Conservation (phyloP, 1,140 invertebrate genomes). For the Diabrotica undecimpunctata region DNA sequence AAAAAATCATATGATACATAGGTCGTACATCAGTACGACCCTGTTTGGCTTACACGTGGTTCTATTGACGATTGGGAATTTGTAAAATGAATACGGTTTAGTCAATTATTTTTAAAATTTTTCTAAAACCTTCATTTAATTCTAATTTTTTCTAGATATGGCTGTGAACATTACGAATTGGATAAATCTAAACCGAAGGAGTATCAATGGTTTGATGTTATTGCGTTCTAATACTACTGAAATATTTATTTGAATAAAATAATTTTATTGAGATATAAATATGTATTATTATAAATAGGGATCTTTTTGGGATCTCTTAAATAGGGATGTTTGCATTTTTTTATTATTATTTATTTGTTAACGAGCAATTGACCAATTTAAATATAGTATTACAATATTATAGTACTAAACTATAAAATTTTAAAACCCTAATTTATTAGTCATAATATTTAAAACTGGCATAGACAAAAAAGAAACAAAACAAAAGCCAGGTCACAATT, state of each 20-base stretch:
- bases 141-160: too few species aligned
- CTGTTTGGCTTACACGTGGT: too few species aligned
- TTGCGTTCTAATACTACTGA: constrained; percentile 39
- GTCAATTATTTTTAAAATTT: too few species aligned
- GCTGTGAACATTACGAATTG: constrained; percentile 54
- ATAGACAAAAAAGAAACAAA: too few species aligned
- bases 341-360: not conserved
- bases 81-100: too few species aligned
- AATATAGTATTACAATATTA: too few species aligned
- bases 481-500: too few species aligned
- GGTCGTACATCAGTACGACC: too few species aligned
- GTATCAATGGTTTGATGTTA: constrained; percentile 61
- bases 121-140: too few species aligned
- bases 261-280: not conserved
- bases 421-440: not conserved
- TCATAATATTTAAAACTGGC: not conserved
- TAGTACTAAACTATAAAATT: not conserved
- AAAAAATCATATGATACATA: too few species aligned
- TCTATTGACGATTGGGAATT: too few species aligned
- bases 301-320: not conserved
- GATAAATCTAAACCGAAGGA: constrained; percentile 48
- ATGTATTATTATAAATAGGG: not conserved
- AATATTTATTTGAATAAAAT: not conserved
- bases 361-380: not conserved
- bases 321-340: not conserved